Conservation (phyloP, 2,113 vertebrate species). For the Clarias macrocephalus region DNA sequence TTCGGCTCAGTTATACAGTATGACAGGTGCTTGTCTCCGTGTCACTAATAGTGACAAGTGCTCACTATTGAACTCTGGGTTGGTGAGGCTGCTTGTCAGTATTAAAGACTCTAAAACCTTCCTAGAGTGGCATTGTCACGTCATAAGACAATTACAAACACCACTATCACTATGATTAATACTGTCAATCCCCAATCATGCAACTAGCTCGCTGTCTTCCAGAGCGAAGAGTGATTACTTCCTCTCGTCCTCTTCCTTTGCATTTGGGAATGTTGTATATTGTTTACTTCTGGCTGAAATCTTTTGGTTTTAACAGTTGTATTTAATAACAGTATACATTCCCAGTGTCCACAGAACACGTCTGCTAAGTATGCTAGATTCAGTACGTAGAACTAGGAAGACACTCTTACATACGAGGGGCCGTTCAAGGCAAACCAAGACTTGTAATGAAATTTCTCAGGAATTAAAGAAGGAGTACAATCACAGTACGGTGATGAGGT, state of each 20-base stretch:
- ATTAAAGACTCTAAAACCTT: neutral
- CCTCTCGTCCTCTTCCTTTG: neutral
- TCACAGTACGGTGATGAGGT: too few species aligned
- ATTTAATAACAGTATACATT: too few species aligned
- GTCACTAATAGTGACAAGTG: neutral
- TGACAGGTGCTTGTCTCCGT: conserved; percentile 12
- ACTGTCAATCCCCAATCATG: neutral
- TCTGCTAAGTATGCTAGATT: too few species aligned
- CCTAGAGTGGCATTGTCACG: neutral
- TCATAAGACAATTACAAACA: neutral
- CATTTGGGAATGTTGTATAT: too few species aligned
- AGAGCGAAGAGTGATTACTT: neutral
- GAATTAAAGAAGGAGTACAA: too few species aligned
- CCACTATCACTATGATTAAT: neutral
- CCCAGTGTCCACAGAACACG: too few species aligned
- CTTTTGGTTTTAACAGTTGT: too few species aligned
- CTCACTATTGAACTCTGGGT: neutral
- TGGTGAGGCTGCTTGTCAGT: neutral
- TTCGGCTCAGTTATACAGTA: neutral
- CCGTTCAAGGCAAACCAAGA: too few species aligned
- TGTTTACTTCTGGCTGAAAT: too few species aligned
- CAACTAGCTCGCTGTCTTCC: neutral
- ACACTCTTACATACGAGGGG: too few species aligned
- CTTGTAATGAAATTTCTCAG: too few species aligned
- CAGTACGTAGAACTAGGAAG: too few species aligned